phyloP scores from a whole-genome alignment of 2,113 vertebrate species.

The Aythya baeri region DNA sequence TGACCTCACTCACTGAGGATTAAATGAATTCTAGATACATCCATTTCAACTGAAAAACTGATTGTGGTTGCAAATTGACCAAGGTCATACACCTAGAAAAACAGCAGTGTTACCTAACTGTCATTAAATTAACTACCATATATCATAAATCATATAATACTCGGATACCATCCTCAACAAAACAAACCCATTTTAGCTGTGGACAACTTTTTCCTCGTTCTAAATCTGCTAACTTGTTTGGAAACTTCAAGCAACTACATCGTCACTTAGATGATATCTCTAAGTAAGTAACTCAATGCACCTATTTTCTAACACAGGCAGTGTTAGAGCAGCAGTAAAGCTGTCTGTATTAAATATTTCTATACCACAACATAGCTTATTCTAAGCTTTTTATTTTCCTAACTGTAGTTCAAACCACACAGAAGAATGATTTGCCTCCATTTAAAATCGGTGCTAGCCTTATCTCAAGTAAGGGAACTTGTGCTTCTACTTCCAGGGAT shows the following conservation, averaged over 20 bases:
- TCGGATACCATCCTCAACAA: background rate
- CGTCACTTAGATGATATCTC: background rate
- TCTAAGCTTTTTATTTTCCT: background rate
- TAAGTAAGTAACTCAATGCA: background rate
- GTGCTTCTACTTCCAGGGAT: background rate
- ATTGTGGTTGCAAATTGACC: background rate
- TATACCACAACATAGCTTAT: background rate
- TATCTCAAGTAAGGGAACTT: background rate
- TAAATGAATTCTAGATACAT: background rate
- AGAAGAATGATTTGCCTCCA: background rate
- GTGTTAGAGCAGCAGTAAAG: background rate
- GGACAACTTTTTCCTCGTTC: background rate
- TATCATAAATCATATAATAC: background rate
- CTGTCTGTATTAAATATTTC: background rate
- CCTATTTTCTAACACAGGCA: background rate
- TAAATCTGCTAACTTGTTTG: background rate
- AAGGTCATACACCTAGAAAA: background rate
- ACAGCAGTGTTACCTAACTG: background rate
- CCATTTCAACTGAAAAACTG: background rate
- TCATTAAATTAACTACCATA: background rate
- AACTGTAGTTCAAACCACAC: background rate
- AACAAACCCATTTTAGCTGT: background rate
- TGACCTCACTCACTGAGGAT: background rate
- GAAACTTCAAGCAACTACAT: background rate
- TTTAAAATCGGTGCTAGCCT: background rate